Conservation (phyloP, 2,797 vertebrate species). For the Uromys caudimaculatus region DNA sequence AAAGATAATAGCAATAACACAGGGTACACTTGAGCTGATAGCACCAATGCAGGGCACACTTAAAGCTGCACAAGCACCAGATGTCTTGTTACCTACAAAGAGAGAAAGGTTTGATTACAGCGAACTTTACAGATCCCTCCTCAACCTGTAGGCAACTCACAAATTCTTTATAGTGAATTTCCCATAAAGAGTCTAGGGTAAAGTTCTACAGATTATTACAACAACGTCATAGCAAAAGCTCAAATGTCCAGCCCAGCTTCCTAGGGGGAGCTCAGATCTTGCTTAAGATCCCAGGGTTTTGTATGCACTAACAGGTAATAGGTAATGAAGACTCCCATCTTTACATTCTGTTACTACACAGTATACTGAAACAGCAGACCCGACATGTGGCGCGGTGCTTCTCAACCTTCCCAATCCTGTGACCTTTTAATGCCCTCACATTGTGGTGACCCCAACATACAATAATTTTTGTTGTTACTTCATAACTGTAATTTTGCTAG, state of each 20-base stretch:
- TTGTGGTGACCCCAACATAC: neutral
- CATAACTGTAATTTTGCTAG: neutral
- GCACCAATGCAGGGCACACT: too few species aligned
- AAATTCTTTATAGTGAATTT: neutral
- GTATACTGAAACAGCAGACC: neutral
- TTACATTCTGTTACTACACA: neutral
- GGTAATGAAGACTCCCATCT: neutral
- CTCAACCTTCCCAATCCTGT: neutral
- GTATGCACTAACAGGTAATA: neutral
- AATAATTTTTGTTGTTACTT: neutral
- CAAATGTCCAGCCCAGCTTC: neutral
- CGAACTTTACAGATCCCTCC: neutral
- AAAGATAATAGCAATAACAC: neutral
- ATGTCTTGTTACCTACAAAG: neutral
- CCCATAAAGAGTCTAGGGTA: neutral
- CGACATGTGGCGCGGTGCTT: neutral
- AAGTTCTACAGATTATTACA: neutral
- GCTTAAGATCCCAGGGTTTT: neutral
- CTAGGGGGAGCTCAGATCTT: neutral
- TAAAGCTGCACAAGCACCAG: neutral
- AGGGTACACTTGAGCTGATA: neutral
- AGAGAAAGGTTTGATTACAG: neutral
- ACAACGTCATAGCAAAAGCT: neutral
- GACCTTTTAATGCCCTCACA: neutral
- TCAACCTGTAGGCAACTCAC: neutral